These are phyloP conservation scores for Elymnias hypermnestra DNA, from an alignment of 1,140 invertebrate genomes.

Conservation along the genomic window DNA sequence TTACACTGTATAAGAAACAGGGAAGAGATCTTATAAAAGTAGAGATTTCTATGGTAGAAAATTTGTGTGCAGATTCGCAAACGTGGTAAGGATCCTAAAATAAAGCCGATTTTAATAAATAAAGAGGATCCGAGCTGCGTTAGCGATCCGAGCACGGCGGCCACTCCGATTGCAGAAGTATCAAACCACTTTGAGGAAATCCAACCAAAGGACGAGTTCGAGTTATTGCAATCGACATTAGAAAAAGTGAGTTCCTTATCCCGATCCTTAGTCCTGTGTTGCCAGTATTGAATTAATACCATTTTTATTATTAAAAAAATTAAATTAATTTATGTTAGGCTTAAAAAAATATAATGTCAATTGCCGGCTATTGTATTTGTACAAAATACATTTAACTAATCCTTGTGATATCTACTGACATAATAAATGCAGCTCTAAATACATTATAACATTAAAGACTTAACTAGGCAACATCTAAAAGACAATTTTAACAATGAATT, in stretches of 20 bases:
- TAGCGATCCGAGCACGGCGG: conserved; percentile 57
- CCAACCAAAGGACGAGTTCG: conserved; percentile 88
- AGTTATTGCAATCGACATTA: conserved; percentile 75
- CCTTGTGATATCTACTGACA: too few species aligned
- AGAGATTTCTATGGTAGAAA: conserved; percentile 11
- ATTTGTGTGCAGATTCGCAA: conserved; percentile 68
- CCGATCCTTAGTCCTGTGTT: conserved; percentile 12
- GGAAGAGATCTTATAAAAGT: too few species aligned
- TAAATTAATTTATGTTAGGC: too few species aligned
- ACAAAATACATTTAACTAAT: too few species aligned
- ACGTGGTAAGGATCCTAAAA: conserved; percentile 73
- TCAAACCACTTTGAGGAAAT: conserved; percentile 86
- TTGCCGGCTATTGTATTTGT: too few species aligned
- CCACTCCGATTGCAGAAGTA: conserved; percentile 36
- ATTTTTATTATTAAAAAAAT: too few species aligned
- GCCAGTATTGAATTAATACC: neutral
- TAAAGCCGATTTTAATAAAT: conserved; percentile 74
- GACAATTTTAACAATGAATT: too few species aligned
- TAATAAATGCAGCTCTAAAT: too few species aligned
- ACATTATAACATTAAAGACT: too few species aligned
- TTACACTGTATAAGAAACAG: too few species aligned
- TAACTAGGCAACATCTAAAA: too few species aligned
- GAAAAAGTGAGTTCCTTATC: conserved; percentile 68
- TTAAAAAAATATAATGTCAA: too few species aligned
- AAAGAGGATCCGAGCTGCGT: conserved; percentile 75